A percentile compares a stretch with the other conserved stretches of the same genome.
Conservation (phyloP, 2,888 invertebrate genomes). For the Drosophila cracens region DNA sequence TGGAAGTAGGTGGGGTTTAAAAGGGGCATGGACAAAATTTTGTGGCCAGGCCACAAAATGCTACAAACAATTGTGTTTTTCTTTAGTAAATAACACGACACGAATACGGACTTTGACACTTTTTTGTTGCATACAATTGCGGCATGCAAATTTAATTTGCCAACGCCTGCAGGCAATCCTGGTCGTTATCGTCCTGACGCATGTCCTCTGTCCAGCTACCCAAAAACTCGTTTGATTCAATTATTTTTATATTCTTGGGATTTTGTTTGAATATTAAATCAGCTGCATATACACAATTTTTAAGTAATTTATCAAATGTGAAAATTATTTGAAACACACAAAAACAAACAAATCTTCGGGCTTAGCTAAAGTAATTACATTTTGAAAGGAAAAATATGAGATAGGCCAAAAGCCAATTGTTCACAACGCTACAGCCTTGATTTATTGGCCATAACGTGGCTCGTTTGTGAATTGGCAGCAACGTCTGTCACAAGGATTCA, state of each 20-base stretch:
- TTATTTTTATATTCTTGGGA: constrained; percentile 57
- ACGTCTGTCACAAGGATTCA: constrained; percentile 31
- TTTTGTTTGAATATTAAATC: constrained; percentile 55
- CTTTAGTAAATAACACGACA: constrained; percentile 73
- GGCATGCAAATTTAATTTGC: constrained; percentile 78
- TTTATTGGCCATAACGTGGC: constrained; percentile 28
- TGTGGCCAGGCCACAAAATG: constrained; percentile 62
- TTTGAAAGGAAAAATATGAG: constrained; percentile 52
- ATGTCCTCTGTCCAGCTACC: constrained; percentile 6
- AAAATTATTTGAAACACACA: constrained; percentile 15
- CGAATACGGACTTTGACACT: constrained; percentile 71
- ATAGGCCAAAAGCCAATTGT: constrained; percentile 4
- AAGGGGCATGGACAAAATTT: constrained; percentile 31
- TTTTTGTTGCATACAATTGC: constrained; percentile 63
- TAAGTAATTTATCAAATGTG: constrained; percentile 53
- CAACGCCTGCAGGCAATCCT: constrained; percentile 62
- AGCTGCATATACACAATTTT: constrained; percentile 22
- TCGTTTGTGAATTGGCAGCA: constrained; percentile 31
- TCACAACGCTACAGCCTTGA: constrained; percentile 8
- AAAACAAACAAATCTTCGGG: constrained; percentile 43
- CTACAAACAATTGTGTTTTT: constrained; percentile 77
- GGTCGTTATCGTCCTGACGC: constrained; percentile 39
- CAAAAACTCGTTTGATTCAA: constrained; percentile 67
- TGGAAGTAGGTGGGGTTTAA: constrained; percentile 3
- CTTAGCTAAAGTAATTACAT: constrained; percentile 73